Conservation (phyloP, 2,113 vertebrate species). For the Sapajus apella region DNA sequence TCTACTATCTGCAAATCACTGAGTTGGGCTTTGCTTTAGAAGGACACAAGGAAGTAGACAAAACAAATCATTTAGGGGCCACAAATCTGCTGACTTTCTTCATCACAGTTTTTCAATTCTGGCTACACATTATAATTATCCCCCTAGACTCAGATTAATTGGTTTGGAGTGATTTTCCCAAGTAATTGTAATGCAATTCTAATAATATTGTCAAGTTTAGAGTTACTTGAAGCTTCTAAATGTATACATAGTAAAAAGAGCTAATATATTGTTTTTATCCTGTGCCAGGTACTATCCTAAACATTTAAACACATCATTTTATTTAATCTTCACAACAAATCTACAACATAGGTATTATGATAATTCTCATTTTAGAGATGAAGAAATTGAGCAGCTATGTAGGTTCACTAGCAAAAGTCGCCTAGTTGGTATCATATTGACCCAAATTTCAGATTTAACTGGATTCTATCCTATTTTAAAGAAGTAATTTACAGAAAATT, state of each 20-base stretch:
- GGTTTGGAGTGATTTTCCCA: background rate
- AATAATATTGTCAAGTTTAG: background rate
- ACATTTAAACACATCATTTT: background rate
- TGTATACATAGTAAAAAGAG: background rate
- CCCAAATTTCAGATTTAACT: background rate
- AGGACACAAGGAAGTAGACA: background rate
- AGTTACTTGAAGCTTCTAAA: conserved; percentile 32
- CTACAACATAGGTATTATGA: background rate
- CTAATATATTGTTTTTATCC: background rate
- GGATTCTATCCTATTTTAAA: background rate
- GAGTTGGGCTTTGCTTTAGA: background rate
- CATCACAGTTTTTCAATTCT: background rate
- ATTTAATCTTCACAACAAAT: background rate
- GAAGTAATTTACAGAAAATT: conserved; percentile 27
- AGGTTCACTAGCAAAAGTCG: background rate
- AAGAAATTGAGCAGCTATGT: background rate
- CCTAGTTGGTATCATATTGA: background rate
- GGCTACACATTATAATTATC: background rate
- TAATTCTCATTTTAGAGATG: conserved; percentile 12
- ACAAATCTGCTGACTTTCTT: background rate
- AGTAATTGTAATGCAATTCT: background rate
- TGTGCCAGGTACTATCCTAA: background rate
- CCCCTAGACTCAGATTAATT: background rate
- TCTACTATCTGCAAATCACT: background rate
- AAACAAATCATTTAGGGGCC: background rate